Percentiles rank a stretch among this genome's conserved stretches.
Evolutionary conservation across 2,797 vertebrate genomes (phyloP).

Genomic region (Molothrus aeneus): DNA sequence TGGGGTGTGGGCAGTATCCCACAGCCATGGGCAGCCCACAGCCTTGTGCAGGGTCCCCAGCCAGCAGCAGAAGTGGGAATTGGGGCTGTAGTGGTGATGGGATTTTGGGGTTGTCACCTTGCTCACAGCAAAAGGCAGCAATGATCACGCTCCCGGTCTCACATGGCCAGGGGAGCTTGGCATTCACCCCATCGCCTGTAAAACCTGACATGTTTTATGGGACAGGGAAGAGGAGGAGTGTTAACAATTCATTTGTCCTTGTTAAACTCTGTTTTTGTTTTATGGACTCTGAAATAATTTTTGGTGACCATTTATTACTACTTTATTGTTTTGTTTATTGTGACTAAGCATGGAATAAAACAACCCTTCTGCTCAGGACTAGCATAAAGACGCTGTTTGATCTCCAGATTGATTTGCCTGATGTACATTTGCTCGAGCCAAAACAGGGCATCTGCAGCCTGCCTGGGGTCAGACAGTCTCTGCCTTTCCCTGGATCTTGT

Average conservation of each 20-base stretch:
- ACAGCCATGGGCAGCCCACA: fast-evolving
- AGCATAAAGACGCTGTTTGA: not conserved
- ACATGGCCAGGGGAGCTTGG: not conserved
- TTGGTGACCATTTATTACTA: slow-evolving; percentile 11
- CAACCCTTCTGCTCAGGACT: not conserved
- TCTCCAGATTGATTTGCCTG: not conserved
- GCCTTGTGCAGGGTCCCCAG: not conserved
- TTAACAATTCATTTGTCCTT: slow-evolving; percentile 8
- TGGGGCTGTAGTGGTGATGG: fast-evolving
- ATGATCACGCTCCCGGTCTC: fast-evolving
- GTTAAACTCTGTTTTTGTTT: not conserved
- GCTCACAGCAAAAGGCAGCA: fast-evolving
- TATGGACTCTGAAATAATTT: slow-evolving; percentile 25
- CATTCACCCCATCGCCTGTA: fast-evolving
- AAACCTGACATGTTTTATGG: not conserved
- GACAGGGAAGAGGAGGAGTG: not conserved
- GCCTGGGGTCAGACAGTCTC: not conserved
- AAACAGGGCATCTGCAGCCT: not conserved
- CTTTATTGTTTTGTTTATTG: slow-evolving; percentile 37
- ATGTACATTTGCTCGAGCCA: not conserved
- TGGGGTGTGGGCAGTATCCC: fast-evolving
- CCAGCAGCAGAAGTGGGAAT: not conserved
- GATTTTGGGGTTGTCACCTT: not conserved
- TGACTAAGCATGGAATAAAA: not conserved
- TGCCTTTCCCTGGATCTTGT: not conserved